phyloP scores from a whole-genome alignment of 1,140 invertebrate species.

The Stenopsyche tienmushanensis region DNA sequence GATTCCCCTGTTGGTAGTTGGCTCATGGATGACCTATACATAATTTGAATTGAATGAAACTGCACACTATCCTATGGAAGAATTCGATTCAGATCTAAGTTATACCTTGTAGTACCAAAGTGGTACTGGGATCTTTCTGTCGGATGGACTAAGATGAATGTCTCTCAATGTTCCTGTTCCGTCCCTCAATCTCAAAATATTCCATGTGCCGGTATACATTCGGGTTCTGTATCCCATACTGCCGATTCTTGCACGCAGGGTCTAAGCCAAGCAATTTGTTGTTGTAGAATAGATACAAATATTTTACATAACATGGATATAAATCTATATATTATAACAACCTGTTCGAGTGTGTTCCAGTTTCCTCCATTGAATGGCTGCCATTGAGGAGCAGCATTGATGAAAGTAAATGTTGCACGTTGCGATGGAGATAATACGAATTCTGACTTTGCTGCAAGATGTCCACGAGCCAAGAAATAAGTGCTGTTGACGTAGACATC shows the following conservation, averaged over 20 bases:
- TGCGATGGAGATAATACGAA: constrained; percentile 64
- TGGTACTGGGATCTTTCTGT: constrained; percentile 49
- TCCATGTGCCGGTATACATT: constrained; percentile 51
- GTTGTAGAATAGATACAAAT: not conserved
- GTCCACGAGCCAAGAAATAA: constrained; percentile 61
- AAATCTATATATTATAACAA: constrained; percentile 27
- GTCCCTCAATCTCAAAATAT: constrained; percentile 48
- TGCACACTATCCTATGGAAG: not conserved
- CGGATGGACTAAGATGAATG: constrained; percentile 44
- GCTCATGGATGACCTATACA: constrained; percentile 60
- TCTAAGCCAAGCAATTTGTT: constrained; percentile 39
- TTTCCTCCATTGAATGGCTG: constrained; percentile 66
- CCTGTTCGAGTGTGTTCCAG: constrained; percentile 58
- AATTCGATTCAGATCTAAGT: too few species aligned
- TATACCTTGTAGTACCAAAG: constrained; percentile 53
- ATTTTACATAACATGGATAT: not conserved
- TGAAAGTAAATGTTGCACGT: constrained; percentile 65
- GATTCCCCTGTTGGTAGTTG: constrained; percentile 52
- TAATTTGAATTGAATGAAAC: constrained; percentile 11
- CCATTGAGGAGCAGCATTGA: constrained; percentile 67
- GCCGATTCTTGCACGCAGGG: constrained; percentile 47
- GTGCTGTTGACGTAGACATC: constrained; percentile 46
- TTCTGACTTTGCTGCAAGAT: constrained; percentile 68
- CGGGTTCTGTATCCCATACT: constrained; percentile 46
- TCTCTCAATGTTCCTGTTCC: constrained; percentile 43